phyloP scores from a whole-genome alignment of 2,113 vertebrate species.

The Argyrosomus japonicus region DNA sequence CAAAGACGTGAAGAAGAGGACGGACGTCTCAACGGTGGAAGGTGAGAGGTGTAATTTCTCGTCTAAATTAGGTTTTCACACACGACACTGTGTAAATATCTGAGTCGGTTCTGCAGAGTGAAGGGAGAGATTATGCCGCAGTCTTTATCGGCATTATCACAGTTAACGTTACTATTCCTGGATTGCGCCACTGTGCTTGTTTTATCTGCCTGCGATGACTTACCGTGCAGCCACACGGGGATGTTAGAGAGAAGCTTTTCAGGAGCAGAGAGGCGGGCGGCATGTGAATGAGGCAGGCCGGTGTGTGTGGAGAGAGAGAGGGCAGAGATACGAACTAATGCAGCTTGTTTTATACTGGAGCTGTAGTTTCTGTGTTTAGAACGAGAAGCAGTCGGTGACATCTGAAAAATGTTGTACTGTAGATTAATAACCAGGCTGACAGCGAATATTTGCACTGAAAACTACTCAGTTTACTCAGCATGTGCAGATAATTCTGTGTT shows the following conservation, averaged over 20 bases:
- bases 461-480: constrained; percentile 18
- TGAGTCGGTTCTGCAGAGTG: constrained; percentile 2
- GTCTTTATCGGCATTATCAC: constrained; percentile 39
- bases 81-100: constrained; percentile 46
- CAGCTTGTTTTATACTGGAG: neutral
- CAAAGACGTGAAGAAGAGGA: neutral
- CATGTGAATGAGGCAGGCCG: constrained; percentile 52
- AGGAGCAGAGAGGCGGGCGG: constrained; percentile 19
- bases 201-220: constrained; percentile 51
- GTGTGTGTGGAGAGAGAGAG: neutral
- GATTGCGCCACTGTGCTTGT: constrained; percentile 22
- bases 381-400: neutral
- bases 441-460: constrained; percentile 21
- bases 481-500: constrained; percentile 5
- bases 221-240: constrained; percentile 28
- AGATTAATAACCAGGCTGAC: neutral
- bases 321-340: neutral
- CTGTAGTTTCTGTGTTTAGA: constrained; percentile 8
- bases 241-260: constrained; percentile 43
- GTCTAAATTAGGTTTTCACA: constrained; percentile 35
- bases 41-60: constrained; percentile 32
- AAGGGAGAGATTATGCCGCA: constrained; percentile 10
- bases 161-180: constrained; percentile 36
- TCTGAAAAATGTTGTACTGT: neutral
- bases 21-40: neutral